Percentiles rank a stretch among this genome's conserved stretches.
phyloP scores from a whole-genome alignment of 1,140 invertebrate species.

The Micrasema minimum region DNA sequence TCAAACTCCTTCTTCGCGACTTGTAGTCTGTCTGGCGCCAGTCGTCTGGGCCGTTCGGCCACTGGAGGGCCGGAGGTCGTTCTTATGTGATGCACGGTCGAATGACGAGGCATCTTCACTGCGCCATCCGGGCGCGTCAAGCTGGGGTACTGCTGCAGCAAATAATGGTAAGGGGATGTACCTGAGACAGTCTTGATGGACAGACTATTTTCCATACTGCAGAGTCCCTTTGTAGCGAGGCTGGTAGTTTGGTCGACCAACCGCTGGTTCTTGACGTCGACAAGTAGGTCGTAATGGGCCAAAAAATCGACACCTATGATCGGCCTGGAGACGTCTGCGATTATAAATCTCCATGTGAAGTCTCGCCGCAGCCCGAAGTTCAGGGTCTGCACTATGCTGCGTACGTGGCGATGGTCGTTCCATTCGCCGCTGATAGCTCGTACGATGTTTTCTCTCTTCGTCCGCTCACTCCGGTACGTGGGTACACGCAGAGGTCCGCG shows the following conservation, averaged over 20 bases:
- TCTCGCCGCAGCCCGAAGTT: conserved; percentile 56
- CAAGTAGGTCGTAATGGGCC: conserved; percentile 54
- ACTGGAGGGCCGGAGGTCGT: no score
- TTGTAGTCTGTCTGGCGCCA: no score
- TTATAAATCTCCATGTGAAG: conserved; percentile 59
- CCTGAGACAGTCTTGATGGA: no score
- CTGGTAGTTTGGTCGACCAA: neutral
- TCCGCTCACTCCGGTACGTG: neutral
- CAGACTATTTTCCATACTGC: neutral
- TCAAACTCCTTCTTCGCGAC: no score
- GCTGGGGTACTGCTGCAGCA: no score
- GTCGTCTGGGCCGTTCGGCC: no score
- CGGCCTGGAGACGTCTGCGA: conserved; percentile 59
- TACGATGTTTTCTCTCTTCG: neutral
- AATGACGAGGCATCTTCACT: no score
- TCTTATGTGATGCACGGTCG: no score
- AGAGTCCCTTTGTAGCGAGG: neutral
- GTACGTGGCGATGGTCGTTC: neutral
- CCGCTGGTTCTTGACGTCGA: conserved; percentile 46
- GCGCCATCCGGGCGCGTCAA: no score
- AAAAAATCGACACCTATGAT: conserved; percentile 63
- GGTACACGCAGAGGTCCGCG: conserved; percentile 14
- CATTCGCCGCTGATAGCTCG: neutral
- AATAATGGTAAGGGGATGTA: no score
- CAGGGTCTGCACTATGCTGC: conserved; percentile 47